Conservation (phyloP, 37 sponge, comb jelly and placozoan genomes). For the Sycon ciliatum region DNA sequence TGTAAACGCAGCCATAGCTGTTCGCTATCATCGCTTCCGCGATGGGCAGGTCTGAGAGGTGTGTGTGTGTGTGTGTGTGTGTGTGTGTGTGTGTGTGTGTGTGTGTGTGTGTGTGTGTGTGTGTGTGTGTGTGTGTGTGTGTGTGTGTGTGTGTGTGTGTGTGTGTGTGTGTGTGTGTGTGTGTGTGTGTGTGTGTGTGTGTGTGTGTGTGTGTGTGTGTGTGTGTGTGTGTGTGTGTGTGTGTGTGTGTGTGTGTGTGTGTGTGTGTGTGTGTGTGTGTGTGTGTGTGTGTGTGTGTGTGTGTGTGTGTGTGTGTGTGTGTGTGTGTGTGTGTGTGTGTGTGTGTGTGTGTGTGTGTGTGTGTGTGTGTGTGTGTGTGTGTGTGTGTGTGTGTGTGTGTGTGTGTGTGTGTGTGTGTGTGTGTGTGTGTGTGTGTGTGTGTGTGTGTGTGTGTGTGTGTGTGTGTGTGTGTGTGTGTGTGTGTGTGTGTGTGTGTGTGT, state of each 20-base stretch:
- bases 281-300: not conserved
- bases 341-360: slow-evolving; percentile 22
- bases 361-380: slow-evolving; percentile 14
- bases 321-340: slow-evolving; percentile 16
- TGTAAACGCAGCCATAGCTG: too few relatives aligned
- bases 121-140: slow-evolving; percentile 5
- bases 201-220: slow-evolving; percentile 5
- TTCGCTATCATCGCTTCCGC: not conserved
- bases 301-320: slow-evolving; percentile 20
- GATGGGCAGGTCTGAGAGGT: not conserved
- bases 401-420: not conserved
- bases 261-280: too few relatives aligned
- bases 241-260: not conserved
- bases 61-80: not conserved
- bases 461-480: too few relatives aligned
- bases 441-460: too few relatives aligned
- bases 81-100: slow-evolving; percentile 5
- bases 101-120: slow-evolving; percentile 5
- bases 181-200: slow-evolving; percentile 5
- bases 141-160: slow-evolving; percentile 5
- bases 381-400: not conserved
- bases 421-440: too few relatives aligned
- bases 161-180: slow-evolving; percentile 5
- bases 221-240: not conserved
- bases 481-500: too few relatives aligned